Conservation (phyloP, 2,113 vertebrate genomes). For the cattle (Bos taurus) region DNA sequence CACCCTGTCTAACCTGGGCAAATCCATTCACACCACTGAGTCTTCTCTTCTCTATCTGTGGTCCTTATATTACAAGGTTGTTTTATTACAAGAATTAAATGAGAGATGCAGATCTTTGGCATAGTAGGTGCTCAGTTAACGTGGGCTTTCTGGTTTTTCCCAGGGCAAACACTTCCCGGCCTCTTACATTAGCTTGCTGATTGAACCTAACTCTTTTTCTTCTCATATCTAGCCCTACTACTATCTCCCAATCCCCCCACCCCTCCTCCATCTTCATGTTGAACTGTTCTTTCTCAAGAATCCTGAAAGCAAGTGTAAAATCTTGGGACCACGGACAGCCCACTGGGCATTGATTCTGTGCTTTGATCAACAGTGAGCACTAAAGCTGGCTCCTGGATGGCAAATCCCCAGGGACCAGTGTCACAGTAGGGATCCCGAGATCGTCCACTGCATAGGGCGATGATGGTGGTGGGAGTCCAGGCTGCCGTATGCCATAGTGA, state of each 20-base stretch:
- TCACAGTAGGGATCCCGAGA: neutral
- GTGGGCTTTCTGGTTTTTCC: neutral
- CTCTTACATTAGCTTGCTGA: constrained; percentile 66
- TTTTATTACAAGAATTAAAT: neutral
- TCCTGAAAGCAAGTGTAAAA: neutral
- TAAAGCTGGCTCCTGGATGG: neutral
- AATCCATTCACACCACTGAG: neutral
- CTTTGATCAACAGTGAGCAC: neutral
- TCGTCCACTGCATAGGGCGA: neutral
- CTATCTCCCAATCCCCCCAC: too few species aligned
- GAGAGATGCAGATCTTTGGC: neutral
- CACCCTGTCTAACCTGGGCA: neutral
- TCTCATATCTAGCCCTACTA: neutral
- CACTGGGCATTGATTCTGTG: neutral
- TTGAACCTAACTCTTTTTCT: constrained; percentile 52
- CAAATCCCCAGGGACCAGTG: fast-evolving
- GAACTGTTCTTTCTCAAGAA: neutral
- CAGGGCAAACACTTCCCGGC: constrained; percentile 56
- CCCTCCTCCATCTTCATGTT: neutral
- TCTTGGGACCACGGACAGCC: neutral
- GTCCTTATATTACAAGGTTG: too few species aligned
- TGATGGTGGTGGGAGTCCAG: too few species aligned
- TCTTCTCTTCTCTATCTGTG: neutral
- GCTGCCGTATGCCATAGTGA: neutral
- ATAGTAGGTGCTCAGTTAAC: neutral